phyloP scores from a whole-genome alignment of 2,113 vertebrate genomes.

The Macrotis lagotis region DNA sequence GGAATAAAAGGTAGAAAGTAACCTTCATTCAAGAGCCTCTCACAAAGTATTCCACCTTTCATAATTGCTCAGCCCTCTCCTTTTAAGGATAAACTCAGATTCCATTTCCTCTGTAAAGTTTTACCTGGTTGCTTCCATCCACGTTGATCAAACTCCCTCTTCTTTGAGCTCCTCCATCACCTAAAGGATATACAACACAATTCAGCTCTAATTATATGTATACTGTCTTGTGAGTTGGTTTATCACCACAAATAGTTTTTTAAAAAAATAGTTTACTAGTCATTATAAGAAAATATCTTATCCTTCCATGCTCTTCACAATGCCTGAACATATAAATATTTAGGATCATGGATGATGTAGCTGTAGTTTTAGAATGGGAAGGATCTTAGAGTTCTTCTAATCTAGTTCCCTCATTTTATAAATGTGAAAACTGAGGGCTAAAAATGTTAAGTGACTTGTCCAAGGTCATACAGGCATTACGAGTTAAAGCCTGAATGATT shows the following conservation, averaged over 20 bases:
- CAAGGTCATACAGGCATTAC: not conserved
- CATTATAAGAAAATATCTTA: not conserved
- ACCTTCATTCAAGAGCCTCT: rapidly evolving
- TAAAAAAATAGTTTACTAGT: not conserved
- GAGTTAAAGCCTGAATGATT: not conserved
- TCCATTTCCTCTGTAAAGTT: rapidly evolving
- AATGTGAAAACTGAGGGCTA: not conserved
- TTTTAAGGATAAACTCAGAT: no score
- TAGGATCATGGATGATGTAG: not conserved
- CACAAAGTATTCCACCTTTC: rapidly evolving
- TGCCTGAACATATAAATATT: not conserved
- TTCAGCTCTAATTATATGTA: not conserved
- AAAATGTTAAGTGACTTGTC: not conserved
- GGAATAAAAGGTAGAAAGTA: not conserved
- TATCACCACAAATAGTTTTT: not conserved
- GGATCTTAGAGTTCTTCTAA: not conserved
- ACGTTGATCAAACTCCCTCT: not conserved
- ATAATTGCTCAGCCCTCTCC: not conserved
- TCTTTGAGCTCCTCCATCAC: not conserved
- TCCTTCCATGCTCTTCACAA: not conserved
- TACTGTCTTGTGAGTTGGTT: not conserved
- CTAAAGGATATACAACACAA: not conserved
- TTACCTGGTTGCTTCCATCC: not conserved
- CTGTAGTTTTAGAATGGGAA: not conserved
- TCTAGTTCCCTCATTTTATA: not conserved